Conservation (phyloP, 2,888 invertebrate species). For the Myopa tessellatipennis region DNA sequence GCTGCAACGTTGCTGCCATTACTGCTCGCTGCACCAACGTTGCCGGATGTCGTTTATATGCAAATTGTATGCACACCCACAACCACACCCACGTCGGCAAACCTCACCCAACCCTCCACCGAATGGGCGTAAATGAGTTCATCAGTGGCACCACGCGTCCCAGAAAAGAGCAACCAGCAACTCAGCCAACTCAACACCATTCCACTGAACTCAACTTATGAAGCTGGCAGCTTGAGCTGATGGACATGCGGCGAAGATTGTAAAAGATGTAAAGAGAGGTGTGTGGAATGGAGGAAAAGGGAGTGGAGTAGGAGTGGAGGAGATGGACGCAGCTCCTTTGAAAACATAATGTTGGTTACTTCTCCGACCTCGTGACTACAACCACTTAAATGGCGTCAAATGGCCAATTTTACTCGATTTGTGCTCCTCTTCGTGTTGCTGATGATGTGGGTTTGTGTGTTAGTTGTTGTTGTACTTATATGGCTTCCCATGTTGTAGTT, state of each 20-base stretch:
- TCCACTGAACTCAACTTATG: neutral
- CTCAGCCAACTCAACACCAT: neutral
- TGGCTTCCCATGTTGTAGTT: too few relatives aligned
- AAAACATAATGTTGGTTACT: too few relatives aligned
- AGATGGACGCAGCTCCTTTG: too few relatives aligned
- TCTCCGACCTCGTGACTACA: too few relatives aligned
- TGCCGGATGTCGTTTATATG: conserved; percentile 13
- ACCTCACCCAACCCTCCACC: neutral
- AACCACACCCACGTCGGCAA: neutral
- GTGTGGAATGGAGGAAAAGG: too few relatives aligned
- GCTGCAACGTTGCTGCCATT: neutral
- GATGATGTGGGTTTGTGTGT: neutral
- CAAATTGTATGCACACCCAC: neutral
- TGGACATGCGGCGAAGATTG: too few relatives aligned
- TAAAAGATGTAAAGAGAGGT: too few relatives aligned
- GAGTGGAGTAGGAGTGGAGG: too few relatives aligned
- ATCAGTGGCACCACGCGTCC: conserved; percentile 7
- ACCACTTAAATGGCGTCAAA: conserved; percentile 18
- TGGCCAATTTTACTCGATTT: conserved; percentile 9
- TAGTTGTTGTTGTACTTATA: neutral
- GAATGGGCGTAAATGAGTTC: conserved; percentile 3
- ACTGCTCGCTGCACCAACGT: neutral
- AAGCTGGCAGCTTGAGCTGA: too few relatives aligned
- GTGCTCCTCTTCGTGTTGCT: neutral
- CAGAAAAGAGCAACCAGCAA: conserved; percentile 1